Evolutionary conservation across 2,888 invertebrate genomes (phyloP), one percentile per base, ranked within the genome.

Genomic region (Mesorhabditis spiculigera): DNA sequence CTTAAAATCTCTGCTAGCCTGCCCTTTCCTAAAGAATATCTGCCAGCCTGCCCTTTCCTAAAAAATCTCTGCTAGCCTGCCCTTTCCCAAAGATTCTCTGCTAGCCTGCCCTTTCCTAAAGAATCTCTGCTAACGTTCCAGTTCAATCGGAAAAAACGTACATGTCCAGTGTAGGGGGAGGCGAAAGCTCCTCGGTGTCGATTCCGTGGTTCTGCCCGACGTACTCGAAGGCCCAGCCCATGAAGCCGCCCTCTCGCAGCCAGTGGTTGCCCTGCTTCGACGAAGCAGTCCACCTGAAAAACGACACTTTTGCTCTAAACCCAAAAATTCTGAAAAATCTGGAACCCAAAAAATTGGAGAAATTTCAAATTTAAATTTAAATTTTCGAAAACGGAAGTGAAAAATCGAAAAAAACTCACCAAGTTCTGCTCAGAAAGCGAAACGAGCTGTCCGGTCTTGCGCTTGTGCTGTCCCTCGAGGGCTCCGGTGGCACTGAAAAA

Each of bases 121-220:
- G 28, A 28, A 28, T 28, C 28, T 28, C 28, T 28, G 28, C 28
- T 28, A 28, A 3, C 28, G 3, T 28, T 1, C 28, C 28, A 58
- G 58, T 58, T 58, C 58, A 58, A 58, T 58, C n/a, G 58, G 4
- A 13, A n/a, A 64, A 66, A n/a, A 66, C 45, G 42, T 68, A 73
- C 76, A 68, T 74, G 66, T 71, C 78, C 96, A 75, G 92, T 79
- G 87, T 95, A 96, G 0, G 94, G 93, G 87, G 96, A 96, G 4
- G 90, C 88, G n/a, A n/a, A n/a, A n/a, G n/a, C 71, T 89, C 89
- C 88, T 95, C 95, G 0, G 93, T 94, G 87, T 95, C 95, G 82
- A 96, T 90, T 75, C 95, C 95, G 68, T 89, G 89, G 87, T 86
- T 86, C 67, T 76, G 83, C 74, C 87, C 87, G 73, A 88, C 86